Evolutionary conservation across 2,888 invertebrate species (phyloP).

Genomic region (Drosophila borborema): DNA sequence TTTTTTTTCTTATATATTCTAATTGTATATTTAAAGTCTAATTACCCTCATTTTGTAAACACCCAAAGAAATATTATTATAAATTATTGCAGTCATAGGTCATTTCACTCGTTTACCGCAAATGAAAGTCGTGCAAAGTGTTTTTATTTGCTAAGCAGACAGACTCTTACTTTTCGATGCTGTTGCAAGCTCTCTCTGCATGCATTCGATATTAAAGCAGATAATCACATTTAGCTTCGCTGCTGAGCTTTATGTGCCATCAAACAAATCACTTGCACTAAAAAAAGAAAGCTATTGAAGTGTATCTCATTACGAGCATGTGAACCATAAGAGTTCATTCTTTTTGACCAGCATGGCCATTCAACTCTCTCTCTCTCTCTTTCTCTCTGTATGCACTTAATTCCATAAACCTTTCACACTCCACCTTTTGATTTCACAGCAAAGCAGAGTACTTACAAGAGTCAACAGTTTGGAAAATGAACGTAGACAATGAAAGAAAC

Average conservation of each 20-base stretch:
- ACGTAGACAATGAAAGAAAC: constrained; percentile 55
- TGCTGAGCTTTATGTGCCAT: constrained; percentile 46
- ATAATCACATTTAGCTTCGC: constrained; percentile 32
- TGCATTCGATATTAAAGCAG: constrained; percentile 9
- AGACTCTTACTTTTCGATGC: constrained; percentile 1
- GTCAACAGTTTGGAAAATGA: constrained; percentile 72
- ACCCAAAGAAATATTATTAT: background rate
- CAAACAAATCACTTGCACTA: constrained; percentile 55
- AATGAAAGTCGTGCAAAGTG: background rate
- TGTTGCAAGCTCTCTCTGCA: constrained; percentile 12
- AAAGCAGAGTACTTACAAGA: constrained; percentile 47
- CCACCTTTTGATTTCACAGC: constrained; percentile 35
- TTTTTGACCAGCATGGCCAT: constrained; percentile 44
- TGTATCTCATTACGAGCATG: constrained; percentile 51
- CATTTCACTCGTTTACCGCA: background rate
- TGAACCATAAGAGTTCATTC: constrained; percentile 17
- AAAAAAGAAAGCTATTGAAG: constrained; percentile 42
- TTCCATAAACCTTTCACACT: constrained; percentile 52
- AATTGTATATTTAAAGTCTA: too few species aligned
- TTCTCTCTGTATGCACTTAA: constrained; percentile 46
- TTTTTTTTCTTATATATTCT: too few species aligned
- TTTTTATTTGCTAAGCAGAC: background rate
- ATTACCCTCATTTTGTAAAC: too few species aligned
- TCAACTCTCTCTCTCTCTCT: constrained; percentile 38
- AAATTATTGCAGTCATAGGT: background rate